Evolutionary conservation across 92 coral and sea anemone genomes (phyloP), one percentile per base, ranked within the genome.

Genomic region (Palythoa grandis): DNA sequence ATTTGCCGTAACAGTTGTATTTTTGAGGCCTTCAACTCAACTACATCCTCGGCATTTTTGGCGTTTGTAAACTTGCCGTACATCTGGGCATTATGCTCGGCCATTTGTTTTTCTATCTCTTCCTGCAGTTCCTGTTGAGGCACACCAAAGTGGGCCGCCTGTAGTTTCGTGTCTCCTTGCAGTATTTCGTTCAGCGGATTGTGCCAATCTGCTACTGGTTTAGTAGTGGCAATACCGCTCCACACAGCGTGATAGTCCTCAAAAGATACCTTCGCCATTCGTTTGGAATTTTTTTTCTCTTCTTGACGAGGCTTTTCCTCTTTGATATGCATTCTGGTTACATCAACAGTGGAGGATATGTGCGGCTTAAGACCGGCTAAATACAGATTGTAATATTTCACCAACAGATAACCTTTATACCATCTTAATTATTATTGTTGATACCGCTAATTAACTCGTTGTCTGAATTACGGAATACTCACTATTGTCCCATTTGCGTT

Each of bases 211-310:
- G 87, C 82, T 0, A 88, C 89, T 9, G 98, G 96, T 38, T 90
- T 92, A 1, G 99, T 95, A n/a, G 99, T 97, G 11, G 99, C 99
- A n/a, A 97, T 93, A 2, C 99, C 99, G 63, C 98, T 97, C 99
- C 99, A 97, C 80, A 97, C 69, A 7, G 94, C 92, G 56, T 93
- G 95, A 48, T 97, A 97, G 72, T 97, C 98, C 15, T 93, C 99
- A 83, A 97, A 97, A 14, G 98, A 93, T 48, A 97, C 91, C 68
- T 93, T 92, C 24, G 92, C 98, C 16, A 87, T 56, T 47, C 74
- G 74, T 48, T 74, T 65, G n/a, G 60, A 20, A 37, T 40, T 54
- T 67, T 89, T 88, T 69, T 85, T 94, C 19, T 76, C 74, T 70
- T 87, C 88, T 66, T 83, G 74, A 1, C 79, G 16, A 66, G 63